Evolutionary conservation across 1,140 invertebrate species (phyloP).

Genomic region (Danaus melanippus): DNA sequence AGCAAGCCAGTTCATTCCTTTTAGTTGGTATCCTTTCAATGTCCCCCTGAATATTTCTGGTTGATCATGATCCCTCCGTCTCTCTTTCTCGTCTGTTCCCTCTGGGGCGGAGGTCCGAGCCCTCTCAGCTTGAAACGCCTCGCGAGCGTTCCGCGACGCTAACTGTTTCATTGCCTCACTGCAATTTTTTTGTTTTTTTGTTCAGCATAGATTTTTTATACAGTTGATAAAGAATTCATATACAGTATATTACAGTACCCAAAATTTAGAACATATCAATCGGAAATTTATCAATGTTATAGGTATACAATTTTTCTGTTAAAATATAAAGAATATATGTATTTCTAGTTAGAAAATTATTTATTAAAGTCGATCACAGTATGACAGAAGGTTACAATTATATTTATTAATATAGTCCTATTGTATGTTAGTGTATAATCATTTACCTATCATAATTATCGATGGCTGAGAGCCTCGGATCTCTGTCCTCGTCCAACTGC

Average conservation of each 20-base stretch:
- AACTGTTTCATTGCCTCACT: constrained; percentile 87
- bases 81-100: constrained; percentile 11
- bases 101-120: constrained; percentile 70
- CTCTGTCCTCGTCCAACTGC: constrained; percentile 90
- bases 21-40: constrained; percentile 94
- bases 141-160: constrained; percentile 86
- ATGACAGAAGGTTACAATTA: no score
- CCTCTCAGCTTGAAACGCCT: constrained; percentile 85
- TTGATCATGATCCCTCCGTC: constrained; percentile 78
- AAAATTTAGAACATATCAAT: no score
- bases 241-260: no score
- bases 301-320: no score
- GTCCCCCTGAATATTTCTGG: constrained; percentile 90
- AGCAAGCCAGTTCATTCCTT: constrained; percentile 98
- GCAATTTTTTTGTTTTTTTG: constrained; percentile 5
- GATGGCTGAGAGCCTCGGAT: constrained; percentile 79
- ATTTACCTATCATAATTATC: constrained; percentile 87
- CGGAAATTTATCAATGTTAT: no score
- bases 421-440: not conserved
- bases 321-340: no score
- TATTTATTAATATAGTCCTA: no score
- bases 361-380: no score
- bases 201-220: no score
- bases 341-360: no score
- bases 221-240: no score